Base-by-base conservation (phyloP, 2,113 vertebrate species). In the Galbula dea region DNA sequence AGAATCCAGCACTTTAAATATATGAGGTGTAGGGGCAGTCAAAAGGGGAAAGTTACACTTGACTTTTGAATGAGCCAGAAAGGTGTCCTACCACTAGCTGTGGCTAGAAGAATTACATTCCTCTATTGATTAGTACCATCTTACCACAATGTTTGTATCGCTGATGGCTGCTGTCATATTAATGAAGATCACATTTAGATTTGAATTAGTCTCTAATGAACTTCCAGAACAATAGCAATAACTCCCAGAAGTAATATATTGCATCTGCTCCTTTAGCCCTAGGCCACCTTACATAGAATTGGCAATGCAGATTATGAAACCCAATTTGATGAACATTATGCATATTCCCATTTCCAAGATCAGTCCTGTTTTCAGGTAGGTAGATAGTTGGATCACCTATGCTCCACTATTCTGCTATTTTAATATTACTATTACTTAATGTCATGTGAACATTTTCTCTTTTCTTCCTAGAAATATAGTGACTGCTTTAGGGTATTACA, bases 141-240 rank as follows among this genome's bases (percentile, higher is more conserved):
- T 63, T 86, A 66, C 41, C 46, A 68, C 78, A 79, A 46, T 0
- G 4, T 82, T 94, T 84, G 19, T 59, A 63, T 69, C 39, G 13
- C 57, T 81, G 78, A 86, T 83, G 78, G 75, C 57, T 94, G 75
- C 68, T 94, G 81, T 67, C 77, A 92, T 81, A 93, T 91, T 89
- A 92, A 94, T 88, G 92, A 94, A 94, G 94, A 92, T 93, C 93
- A 88, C 85, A 92, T 92, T 95, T 90, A 57, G 63, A 95, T 93
- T 58, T 78, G 59, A 86, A 88, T 86, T 85, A 90, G 58, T 65
- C 49, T 88, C 41, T 91, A 94, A 92, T 86, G 85, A 94, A 87
- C 86, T 95, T 91, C 78, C 77, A 89, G 80, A 89, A 92, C 78
- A 93, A 84, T 55, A 91, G 85, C 90, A 96, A 90, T 67, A 73